A percentile compares a stretch with the other conserved stretches of the same genome.
Evolutionary conservation across 2,113 vertebrate species (phyloP).

Genomic region (Hepsetus odoe): DNA sequence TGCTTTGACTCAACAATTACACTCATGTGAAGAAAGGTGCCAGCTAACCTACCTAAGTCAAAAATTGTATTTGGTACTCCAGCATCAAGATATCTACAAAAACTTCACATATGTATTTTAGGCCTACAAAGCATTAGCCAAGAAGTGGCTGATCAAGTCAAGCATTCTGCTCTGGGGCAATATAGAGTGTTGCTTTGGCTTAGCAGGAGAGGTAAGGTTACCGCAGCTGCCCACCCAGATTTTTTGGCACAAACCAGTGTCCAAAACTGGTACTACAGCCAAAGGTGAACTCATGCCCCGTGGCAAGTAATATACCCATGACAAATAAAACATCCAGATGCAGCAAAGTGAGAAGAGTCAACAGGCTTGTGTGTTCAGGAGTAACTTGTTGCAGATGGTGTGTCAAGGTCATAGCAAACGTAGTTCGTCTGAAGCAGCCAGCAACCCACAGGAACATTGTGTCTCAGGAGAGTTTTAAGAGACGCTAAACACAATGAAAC

Average conservation of each 20-base stretch:
- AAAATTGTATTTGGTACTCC: background rate
- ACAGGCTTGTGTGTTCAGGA: conserved; percentile 13
- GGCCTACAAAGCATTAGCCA: conserved; percentile 43
- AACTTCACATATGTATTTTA: background rate
- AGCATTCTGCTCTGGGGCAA: conserved; percentile 64
- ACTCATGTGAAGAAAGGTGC: background rate
- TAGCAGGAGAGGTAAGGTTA: conserved; percentile 67
- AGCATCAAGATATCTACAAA: background rate
- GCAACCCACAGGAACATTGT: conserved; percentile 3
- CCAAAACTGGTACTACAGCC: conserved; percentile 66
- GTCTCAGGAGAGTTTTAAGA: conserved; percentile 7
- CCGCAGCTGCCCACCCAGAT: conserved; percentile 76
- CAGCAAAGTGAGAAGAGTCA: conserved; percentile 52
- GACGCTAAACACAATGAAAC: conserved; percentile 14
- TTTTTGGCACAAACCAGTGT: conserved; percentile 70
- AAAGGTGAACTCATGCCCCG: conserved; percentile 66
- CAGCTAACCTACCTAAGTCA: background rate
- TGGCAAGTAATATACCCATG: conserved; percentile 68
- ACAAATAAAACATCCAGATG: conserved; percentile 61
- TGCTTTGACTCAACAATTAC: background rate
- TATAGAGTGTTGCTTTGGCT: conserved; percentile 65
- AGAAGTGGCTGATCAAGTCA: conserved; percentile 65
- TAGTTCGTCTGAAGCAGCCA: conserved; percentile 25
- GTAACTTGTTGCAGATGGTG: conserved; percentile 38
- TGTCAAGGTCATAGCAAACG: conserved; percentile 33